Evolutionary conservation across 2,113 vertebrate genomes (phyloP), one percentile per base, ranked within the genome.

Genomic region (Brevimyrus niger): DNA sequence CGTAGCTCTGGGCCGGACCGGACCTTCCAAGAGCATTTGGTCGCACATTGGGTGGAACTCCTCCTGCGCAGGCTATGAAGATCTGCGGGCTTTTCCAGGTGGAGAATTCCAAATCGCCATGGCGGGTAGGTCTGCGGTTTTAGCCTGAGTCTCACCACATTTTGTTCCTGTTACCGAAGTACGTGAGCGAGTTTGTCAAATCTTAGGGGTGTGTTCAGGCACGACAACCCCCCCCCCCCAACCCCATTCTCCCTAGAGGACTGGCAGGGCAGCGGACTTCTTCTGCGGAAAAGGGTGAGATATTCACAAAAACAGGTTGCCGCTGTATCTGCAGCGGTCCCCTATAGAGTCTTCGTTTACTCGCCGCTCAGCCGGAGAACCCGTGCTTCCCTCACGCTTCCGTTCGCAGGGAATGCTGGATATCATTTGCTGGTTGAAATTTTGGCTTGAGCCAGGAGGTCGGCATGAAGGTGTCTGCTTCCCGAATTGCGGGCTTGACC

Each of bases 81-180:
- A 93, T 95, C 76, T 95, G 95, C 92, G 97, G 96, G 92, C 91
- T 97, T 91, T 97, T 97, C 84, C 92, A 97, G 92, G 94, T 97
- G 94, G 96, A 96, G 94, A 97, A 91, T 91, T 80, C 96, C 0
- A 96, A 96, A 92, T 95, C 93, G 87, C 90, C 98, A 46, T 98
- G 97, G 96, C 96, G 92, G 96, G 98, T 99, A 95, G 98, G 98
- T 97, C 91, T 80, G 44, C 21, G 85, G 85, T n/a, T 53, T 55
- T 23, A 31, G 3, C 50, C 69, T 17, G 2, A 0, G 53, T 87
- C 21, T 46, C 82, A 27, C 47, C 69, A 13, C 21, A 9, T 51
- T 89, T 31, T 55, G 4, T 58, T 17, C 35, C 15, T 8, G 35
- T 47, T 84, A 23, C 23, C 7, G 44, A 23, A 47, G 17, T 44